A percentile compares a stretch with the other conserved stretches of the same genome.
phyloP scores from a whole-genome alignment of 2,113 vertebrate genomes.

The Pseudorasbora parva region DNA sequence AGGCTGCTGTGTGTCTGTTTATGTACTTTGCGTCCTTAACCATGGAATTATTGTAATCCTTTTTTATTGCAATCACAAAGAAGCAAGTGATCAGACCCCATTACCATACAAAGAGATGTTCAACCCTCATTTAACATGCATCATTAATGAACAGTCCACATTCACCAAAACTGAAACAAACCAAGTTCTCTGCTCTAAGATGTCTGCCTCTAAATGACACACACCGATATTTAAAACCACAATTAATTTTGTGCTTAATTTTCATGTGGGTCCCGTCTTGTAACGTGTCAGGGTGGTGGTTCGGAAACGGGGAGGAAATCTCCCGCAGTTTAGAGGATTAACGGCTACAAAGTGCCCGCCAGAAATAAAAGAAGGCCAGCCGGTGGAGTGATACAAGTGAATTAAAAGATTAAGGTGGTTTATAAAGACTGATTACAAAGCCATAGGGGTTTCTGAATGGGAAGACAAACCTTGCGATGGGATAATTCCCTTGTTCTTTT shows the following conservation, averaged over 20 bases:
- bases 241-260: slow-evolving; percentile 37
- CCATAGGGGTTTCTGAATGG: slow-evolving; percentile 76
- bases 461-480: slow-evolving; percentile 77
- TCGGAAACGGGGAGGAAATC: slow-evolving; percentile 74
- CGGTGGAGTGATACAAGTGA: slow-evolving; percentile 80
- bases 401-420: slow-evolving; percentile 84
- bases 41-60: slow-evolving; percentile 18
- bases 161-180: neutral
- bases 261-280: slow-evolving; percentile 67
- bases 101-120: neutral
- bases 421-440: slow-evolving; percentile 82
- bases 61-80: slow-evolving; percentile 21
- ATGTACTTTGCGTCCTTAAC: slow-evolving; percentile 18
- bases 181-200: neutral
- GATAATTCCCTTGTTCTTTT: slow-evolving; percentile 75
- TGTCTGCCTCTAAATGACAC: neutral
- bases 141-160: slow-evolving; percentile 12
- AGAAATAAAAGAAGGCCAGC: slow-evolving; percentile 73
- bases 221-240: slow-evolving; percentile 1
- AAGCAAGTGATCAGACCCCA: neutral
- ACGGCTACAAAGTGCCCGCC: slow-evolving; percentile 75
- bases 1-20: neutral
- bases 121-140: slow-evolving; percentile 34
- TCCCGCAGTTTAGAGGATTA: slow-evolving; percentile 80
- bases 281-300: slow-evolving; percentile 67